These are phyloP conservation scores for Bagarius yarrelli DNA, from an alignment of 2,113 vertebrate genomes.

Conservation along the genomic window DNA sequence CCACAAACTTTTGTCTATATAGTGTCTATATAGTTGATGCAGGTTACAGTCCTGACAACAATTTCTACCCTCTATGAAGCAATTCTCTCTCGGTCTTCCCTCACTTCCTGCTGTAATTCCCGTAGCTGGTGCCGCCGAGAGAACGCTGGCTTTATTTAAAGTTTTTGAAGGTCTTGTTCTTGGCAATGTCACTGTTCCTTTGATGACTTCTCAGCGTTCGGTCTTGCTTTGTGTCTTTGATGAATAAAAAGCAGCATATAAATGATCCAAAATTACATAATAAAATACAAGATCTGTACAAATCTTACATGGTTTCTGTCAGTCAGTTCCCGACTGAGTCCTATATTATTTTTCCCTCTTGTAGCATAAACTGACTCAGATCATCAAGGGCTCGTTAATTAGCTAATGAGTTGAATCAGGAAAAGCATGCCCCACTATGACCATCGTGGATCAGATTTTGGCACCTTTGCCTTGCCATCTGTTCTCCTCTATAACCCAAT, in stretches of 20 bases:
- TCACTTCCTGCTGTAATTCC: background rate
- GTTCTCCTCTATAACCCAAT: conserved; percentile 23
- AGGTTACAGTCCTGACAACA: background rate
- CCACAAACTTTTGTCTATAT: too few relatives aligned
- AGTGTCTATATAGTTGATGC: background rate
- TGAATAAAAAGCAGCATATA: background rate
- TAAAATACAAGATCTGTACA: background rate
- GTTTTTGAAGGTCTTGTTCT: conserved; percentile 3
- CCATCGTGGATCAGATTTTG: conserved; percentile 24
- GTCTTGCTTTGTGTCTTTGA: background rate
- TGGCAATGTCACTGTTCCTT: background rate
- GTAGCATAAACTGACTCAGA: conserved; percentile 25
- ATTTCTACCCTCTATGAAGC: background rate
- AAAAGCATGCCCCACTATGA: conserved; percentile 17
- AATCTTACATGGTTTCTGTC: background rate
- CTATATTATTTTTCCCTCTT: background rate
- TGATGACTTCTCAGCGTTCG: background rate
- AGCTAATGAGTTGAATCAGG: conserved; percentile 35
- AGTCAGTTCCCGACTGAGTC: background rate
- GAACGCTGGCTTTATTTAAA: background rate
- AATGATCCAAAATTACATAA: background rate
- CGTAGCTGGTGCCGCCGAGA: background rate
- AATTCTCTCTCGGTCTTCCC: background rate
- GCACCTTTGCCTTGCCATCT: conserved; percentile 34
- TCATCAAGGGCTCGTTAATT: conserved; percentile 34